phyloP scores from a whole-genome alignment of 2,113 vertebrate genomes.

The Leucoraja erinaceus region DNA sequence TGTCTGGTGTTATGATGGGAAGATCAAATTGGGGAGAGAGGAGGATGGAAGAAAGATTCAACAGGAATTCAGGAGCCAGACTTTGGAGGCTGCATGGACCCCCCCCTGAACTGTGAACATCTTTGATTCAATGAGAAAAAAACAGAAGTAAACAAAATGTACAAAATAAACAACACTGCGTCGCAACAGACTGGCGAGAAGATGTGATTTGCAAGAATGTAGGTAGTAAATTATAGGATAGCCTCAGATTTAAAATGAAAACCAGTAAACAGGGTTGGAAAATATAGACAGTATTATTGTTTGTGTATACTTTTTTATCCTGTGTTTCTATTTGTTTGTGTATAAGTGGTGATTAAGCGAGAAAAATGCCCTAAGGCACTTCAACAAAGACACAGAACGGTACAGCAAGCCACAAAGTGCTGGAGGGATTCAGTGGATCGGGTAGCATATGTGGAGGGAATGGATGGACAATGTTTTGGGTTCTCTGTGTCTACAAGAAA shows the following conservation, averaged over 20 bases:
- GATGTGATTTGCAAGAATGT: no score
- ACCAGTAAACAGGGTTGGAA: background rate
- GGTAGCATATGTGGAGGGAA: no score
- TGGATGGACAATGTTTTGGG: no score
- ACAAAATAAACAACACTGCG: background rate
- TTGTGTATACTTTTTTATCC: background rate
- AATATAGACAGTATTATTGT: background rate
- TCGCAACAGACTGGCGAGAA: background rate
- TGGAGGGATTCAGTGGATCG: no score
- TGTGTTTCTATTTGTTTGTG: background rate
- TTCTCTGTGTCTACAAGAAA: no score
- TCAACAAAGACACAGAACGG: background rate
- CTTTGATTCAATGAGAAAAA: background rate
- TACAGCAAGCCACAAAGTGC: background rate
- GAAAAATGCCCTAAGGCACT: background rate
- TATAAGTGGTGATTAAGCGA: background rate
- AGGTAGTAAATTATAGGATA: slow-evolving; percentile 7
- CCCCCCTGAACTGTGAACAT: background rate
- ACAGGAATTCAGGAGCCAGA: background rate
- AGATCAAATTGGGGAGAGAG: background rate
- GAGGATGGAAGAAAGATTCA: background rate
- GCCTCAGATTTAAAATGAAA: background rate
- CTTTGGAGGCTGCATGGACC: background rate
- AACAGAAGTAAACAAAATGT: background rate
- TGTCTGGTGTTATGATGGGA: no score